These are phyloP conservation scores for Myripristis murdjan DNA, from an alignment of 2,797 vertebrate species.

Conservation along the genomic window DNA sequence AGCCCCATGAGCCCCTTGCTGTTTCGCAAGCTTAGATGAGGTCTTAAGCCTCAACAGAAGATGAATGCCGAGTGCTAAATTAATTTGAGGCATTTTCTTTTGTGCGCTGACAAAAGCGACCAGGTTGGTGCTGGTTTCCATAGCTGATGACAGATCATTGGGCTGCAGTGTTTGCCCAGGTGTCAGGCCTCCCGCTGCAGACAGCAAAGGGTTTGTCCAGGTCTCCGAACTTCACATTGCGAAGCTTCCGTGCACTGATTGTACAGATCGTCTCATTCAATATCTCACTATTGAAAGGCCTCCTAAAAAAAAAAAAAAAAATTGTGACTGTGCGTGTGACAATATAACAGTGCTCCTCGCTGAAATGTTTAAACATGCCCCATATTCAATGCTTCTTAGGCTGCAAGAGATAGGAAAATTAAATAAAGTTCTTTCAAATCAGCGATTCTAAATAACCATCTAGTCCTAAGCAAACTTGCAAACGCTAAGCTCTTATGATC, in stretches of 20 bases:
- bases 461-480: constrained; percentile 62
- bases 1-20: constrained; percentile 80
- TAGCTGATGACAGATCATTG: constrained; percentile 89
- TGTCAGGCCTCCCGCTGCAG: constrained; percentile 86
- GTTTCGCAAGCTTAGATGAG: constrained; percentile 83
- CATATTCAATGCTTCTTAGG: constrained; percentile 54
- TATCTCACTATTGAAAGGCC: constrained; percentile 73
- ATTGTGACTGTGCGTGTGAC: constrained; percentile 58
- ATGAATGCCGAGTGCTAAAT: constrained; percentile 88
- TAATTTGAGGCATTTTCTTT: constrained; percentile 88
- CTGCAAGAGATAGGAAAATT: constrained; percentile 62
- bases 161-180: constrained; percentile 91
- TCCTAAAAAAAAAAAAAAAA: constrained; percentile 81
- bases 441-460: constrained; percentile 61
- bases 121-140: constrained; percentile 88
- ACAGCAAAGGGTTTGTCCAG: constrained; percentile 84
- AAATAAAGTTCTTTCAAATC: constrained; percentile 63
- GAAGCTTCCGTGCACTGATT: constrained; percentile 73
- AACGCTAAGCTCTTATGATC: constrained; percentile 48
- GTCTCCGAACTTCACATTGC: constrained; percentile 80
- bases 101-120: constrained; percentile 86
- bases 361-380: constrained; percentile 76
- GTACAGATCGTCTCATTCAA: constrained; percentile 79
- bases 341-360: constrained; percentile 57
- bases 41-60: constrained; percentile 83